Evolutionary conservation across 2,888 invertebrate species (phyloP).

Genomic region (Auanema sp.): DNA sequence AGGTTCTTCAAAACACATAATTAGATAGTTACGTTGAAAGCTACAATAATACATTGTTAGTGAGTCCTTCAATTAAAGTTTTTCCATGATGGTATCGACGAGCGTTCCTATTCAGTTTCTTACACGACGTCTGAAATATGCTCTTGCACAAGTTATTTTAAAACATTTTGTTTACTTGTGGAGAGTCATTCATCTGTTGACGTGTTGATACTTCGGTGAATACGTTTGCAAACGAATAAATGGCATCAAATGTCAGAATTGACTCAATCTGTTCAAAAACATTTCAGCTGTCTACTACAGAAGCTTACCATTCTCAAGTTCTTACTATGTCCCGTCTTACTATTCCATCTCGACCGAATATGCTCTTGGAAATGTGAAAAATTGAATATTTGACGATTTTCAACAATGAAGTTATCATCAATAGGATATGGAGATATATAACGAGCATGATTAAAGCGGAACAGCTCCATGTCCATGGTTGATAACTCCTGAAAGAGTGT

Average conservation of each 20-base stretch:
- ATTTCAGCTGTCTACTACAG: neutral
- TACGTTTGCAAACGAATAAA: conserved; percentile 47
- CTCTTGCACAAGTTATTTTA: conserved; percentile 13
- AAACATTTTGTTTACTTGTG: conserved; percentile 8
- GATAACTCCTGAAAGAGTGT: conserved; percentile 44
- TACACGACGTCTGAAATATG: conserved; percentile 43
- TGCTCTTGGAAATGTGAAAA: conserved; percentile 39
- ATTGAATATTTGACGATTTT: conserved; percentile 39
- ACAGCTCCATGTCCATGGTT: conserved; percentile 61
- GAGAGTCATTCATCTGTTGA: conserved; percentile 28
- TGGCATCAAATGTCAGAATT: conserved; percentile 50
- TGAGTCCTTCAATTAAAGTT: conserved; percentile 35
- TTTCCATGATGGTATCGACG: conserved; percentile 54
- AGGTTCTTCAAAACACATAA: conserved; percentile 19
- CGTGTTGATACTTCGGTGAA: conserved; percentile 29
- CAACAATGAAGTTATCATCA: conserved; percentile 45
- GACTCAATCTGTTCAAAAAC: conserved; percentile 38
- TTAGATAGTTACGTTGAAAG: neutral
- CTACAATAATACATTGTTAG: conserved; percentile 27
- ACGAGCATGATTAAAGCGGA: conserved; percentile 64
- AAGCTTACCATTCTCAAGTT: conserved; percentile 38
- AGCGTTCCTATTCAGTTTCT: conserved; percentile 41
- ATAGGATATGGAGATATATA: conserved; percentile 58
- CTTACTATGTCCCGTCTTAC: conserved; percentile 31
- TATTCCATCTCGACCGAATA: conserved; percentile 18